These are phyloP conservation scores for Drosophila pachea DNA, from an alignment of 1,140 invertebrate species.

Conservation along the genomic window DNA sequence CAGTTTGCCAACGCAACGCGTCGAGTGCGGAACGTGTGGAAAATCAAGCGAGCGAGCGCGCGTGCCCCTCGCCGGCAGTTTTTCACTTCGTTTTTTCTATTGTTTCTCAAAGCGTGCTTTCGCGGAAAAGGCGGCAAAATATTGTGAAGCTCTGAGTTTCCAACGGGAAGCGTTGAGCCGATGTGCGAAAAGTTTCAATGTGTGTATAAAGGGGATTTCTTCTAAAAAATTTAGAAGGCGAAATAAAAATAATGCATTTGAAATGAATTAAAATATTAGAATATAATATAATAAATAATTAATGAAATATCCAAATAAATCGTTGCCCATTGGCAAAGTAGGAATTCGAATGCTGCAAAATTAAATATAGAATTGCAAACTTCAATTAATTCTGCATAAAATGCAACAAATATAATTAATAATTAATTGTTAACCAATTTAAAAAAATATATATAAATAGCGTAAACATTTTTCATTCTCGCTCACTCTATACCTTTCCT, in stretches of 20 bases:
- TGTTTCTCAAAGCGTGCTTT: conserved; percentile 32
- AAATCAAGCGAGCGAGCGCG: neutral
- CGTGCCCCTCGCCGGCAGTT: conserved; percentile 26
- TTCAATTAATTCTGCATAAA: neutral
- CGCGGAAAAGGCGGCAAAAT: conserved; percentile 53
- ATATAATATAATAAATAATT: neutral
- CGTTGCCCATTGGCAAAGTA: too few species aligned
- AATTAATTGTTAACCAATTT: too few species aligned
- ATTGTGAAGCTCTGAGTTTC: neutral
- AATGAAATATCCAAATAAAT: neutral
- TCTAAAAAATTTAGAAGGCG: neutral
- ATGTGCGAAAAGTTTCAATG: too few species aligned
- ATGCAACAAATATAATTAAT: neutral
- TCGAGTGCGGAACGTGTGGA: conserved; percentile 26
- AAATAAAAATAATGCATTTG: too few species aligned
- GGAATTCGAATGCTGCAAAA: too few species aligned
- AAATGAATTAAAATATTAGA: neutral
- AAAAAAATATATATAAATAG: neutral
- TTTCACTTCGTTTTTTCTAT: conserved; percentile 43
- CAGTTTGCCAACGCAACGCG: conserved; percentile 30
- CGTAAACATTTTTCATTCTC: too few species aligned
- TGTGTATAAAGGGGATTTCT: too few species aligned
- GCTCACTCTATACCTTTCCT: too few species aligned
- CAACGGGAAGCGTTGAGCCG: too few species aligned
- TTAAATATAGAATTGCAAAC: too few species aligned